Conservation (phyloP, 2,113 vertebrate genomes). For the Hippocampus abdominalis region DNA sequence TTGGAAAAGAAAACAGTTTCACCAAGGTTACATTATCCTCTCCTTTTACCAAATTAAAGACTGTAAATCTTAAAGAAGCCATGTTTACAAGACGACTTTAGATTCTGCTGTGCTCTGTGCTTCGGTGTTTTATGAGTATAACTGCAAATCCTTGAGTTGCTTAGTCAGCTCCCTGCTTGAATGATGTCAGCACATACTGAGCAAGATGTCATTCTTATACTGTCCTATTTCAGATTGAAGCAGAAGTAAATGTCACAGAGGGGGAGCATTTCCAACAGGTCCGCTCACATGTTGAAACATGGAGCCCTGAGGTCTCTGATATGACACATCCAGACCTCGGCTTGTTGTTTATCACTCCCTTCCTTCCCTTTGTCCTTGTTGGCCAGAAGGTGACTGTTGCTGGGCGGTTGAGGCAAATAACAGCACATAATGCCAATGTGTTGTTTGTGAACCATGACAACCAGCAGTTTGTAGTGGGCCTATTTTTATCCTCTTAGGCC, state of each 20-base stretch:
- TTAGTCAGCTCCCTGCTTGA: conserved; percentile 17
- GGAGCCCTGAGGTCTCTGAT: conserved; percentile 26
- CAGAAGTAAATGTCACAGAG: neutral
- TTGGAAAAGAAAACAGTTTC: conserved; percentile 5
- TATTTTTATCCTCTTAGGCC: conserved; percentile 30
- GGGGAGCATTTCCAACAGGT: conserved; percentile 39
- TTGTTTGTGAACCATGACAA: conserved; percentile 66
- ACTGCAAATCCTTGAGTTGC: conserved; percentile 21
- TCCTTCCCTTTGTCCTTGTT: conserved; percentile 21
- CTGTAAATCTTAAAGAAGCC: conserved; percentile 21
- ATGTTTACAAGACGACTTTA: conserved; percentile 15
- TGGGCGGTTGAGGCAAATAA: conserved; percentile 30
- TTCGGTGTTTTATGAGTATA: conserved; percentile 9
- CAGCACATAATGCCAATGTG: conserved; percentile 50
- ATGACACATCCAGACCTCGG: conserved; percentile 10
- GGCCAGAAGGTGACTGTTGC: conserved; percentile 19
- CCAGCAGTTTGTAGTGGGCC: conserved; percentile 55
- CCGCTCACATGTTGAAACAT: conserved; percentile 15
- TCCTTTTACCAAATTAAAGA: conserved; percentile 4
- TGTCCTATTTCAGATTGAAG: conserved; percentile 52
- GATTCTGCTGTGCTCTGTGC: conserved; percentile 16
- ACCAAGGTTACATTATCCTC: conserved; percentile 27
- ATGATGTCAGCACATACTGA: conserved; percentile 21
- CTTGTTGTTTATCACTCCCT: conserved; percentile 22
- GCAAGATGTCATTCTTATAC: conserved; percentile 40